Conservation (phyloP, 2,888 invertebrate genomes). For the Heliconius ismenius region DNA sequence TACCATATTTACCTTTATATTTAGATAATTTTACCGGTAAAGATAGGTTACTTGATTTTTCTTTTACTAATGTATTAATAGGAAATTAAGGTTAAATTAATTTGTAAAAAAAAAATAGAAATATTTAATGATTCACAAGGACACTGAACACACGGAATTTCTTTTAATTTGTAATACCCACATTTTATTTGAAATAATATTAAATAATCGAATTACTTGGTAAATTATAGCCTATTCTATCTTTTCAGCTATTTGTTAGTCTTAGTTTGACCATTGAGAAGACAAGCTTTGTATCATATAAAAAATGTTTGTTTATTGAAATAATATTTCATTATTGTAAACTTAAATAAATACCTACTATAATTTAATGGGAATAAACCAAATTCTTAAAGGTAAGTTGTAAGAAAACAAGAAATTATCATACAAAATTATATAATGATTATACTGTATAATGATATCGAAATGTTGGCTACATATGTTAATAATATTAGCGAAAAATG, state of each 20-base stretch:
- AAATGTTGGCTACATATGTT: constrained; percentile 61
- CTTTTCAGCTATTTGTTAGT: neutral
- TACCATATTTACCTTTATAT: neutral
- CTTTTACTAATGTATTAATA: neutral
- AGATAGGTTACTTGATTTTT: no score
- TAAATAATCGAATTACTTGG: neutral
- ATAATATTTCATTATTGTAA: no score
- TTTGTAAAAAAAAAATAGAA: no score
- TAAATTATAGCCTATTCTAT: neutral
- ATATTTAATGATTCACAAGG: no score
- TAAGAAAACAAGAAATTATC: constrained; percentile 46
- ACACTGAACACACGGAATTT: no score
- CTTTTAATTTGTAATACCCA: no score
- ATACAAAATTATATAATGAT: constrained; percentile 72
- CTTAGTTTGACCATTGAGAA: neutral
- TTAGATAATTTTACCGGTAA: neutral
- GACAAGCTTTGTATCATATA: neutral
- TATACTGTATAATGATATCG: constrained; percentile 63
- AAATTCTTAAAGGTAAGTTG: neutral
- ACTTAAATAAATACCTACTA: neutral
- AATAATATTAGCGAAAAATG: constrained; percentile 54
- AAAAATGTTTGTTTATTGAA: neutral
- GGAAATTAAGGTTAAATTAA: no score
- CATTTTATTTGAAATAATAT: no score
- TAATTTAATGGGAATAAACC: neutral